Conservation (phyloP, 2,888 invertebrate species). For the Augiades crinisus region DNA sequence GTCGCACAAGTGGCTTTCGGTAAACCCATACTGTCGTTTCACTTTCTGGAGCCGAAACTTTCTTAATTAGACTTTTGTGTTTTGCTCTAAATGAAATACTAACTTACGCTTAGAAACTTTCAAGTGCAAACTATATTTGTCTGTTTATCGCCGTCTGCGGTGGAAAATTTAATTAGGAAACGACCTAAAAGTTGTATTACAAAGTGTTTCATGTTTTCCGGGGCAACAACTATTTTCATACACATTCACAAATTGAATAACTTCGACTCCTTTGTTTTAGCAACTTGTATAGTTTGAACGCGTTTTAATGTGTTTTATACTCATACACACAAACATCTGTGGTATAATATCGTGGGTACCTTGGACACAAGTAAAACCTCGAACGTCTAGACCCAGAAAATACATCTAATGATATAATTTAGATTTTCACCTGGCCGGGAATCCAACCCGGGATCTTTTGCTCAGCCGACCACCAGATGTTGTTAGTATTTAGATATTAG, state of each 20-base stretch:
- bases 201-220: conserved; percentile 8
- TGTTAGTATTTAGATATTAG: too few species aligned
- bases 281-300: background rate
- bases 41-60: conserved; percentile 27
- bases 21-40: background rate
- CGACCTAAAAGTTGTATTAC: conserved; percentile 16
- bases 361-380: too few species aligned
- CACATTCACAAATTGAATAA: conserved; percentile 5
- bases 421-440: too few species aligned
- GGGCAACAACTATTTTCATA: background rate
- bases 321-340: too few species aligned
- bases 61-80: conserved; percentile 35
- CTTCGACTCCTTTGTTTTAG: conserved; percentile 2
- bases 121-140: conserved; percentile 26
- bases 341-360: too few species aligned
- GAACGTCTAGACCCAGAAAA: too few species aligned
- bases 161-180: conserved; percentile 14
- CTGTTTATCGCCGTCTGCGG: conserved; percentile 24
- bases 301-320: too few species aligned
- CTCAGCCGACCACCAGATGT: too few species aligned
- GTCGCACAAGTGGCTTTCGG: background rate
- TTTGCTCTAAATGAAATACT: conserved; percentile 30
- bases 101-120: conserved; percentile 27
- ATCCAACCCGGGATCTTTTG: too few species aligned
- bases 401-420: too few species aligned